phyloP scores from a whole-genome alignment of 2,888 invertebrate genomes.

The Priocnemis perturbator region DNA sequence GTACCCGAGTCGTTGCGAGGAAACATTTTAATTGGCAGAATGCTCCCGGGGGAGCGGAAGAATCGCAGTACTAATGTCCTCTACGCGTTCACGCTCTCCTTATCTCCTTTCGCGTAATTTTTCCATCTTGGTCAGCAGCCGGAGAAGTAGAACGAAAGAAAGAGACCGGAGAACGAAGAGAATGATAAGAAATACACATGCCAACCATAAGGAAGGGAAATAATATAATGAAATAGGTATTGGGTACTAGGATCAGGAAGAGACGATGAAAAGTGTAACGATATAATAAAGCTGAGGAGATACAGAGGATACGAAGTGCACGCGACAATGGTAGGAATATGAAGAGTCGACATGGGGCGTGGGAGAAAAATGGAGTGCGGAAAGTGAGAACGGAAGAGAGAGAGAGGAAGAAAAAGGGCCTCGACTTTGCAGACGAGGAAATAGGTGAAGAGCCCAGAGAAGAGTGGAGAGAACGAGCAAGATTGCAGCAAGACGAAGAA shows the following conservation, averaged over 20 bases:
- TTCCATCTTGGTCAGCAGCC: background rate
- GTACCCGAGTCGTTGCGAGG: no score
- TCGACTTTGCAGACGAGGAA: background rate
- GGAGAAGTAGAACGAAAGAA: background rate
- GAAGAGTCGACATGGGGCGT: background rate
- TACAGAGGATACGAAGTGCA: background rate
- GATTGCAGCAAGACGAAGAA: background rate
- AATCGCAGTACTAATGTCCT: conserved; percentile 17
- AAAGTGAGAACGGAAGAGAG: background rate
- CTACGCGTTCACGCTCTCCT: background rate
- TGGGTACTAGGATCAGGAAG: no score
- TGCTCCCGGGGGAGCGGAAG: conserved; percentile 15
- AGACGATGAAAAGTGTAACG: background rate
- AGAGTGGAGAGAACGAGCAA: background rate
- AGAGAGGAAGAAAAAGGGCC: background rate
- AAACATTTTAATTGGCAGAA: conserved; percentile 41
- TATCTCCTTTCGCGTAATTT: conserved; percentile 1
- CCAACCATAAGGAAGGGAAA: no score
- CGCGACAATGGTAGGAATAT: background rate
- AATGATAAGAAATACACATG: background rate
- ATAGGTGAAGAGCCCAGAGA: conserved; percentile 8
- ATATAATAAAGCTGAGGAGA: no score
- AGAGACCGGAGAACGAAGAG: background rate
- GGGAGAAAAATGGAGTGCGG: background rate
- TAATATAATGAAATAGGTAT: no score